Conservation (phyloP, 2,888 invertebrate genomes). For the Pocota personata region DNA sequence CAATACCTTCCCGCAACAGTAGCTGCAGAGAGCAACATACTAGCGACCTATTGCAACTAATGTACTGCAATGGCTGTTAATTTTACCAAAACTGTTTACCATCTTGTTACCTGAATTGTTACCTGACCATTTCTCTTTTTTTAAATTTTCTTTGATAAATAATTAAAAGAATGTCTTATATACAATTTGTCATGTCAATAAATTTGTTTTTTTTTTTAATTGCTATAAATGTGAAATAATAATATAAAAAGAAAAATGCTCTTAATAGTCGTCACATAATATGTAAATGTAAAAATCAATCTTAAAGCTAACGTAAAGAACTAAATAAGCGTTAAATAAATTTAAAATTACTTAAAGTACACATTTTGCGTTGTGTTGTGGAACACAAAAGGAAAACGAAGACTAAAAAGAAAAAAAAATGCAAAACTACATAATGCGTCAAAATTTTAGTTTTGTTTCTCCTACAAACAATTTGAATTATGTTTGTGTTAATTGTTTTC, state of each 20-base stretch:
- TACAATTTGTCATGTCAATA: constrained; percentile 69
- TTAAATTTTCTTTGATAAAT: background rate
- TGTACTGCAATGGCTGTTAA: too few relatives aligned
- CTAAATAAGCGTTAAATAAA: constrained; percentile 73
- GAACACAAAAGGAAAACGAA: constrained; percentile 54
- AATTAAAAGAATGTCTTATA: constrained; percentile 36
- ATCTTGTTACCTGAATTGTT: background rate
- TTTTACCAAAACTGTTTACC: too few relatives aligned
- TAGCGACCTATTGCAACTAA: too few relatives aligned
- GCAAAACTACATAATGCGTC: constrained; percentile 60
- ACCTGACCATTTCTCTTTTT: background rate
- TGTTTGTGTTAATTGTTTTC: background rate
- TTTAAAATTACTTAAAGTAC: constrained; percentile 72
- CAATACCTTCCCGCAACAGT: too few relatives aligned
- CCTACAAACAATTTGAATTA: constrained; percentile 7
- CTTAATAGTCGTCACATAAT: constrained; percentile 31
- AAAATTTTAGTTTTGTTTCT: constrained; percentile 21
- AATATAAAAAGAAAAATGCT: constrained; percentile 45
- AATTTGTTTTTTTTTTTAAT: constrained; percentile 65
- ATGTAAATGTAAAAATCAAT: constrained; percentile 54
- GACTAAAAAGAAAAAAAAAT: constrained; percentile 40
- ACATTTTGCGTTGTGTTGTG: constrained; percentile 61
- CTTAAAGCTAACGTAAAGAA: constrained; percentile 67
- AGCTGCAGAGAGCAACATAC: too few relatives aligned
- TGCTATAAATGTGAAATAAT: constrained; percentile 56